Percentiles rank a stretch among this genome's conserved stretches.
phyloP scores from a whole-genome alignment of 2,113 vertebrate genomes.

The Neofelis nebulosa region DNA sequence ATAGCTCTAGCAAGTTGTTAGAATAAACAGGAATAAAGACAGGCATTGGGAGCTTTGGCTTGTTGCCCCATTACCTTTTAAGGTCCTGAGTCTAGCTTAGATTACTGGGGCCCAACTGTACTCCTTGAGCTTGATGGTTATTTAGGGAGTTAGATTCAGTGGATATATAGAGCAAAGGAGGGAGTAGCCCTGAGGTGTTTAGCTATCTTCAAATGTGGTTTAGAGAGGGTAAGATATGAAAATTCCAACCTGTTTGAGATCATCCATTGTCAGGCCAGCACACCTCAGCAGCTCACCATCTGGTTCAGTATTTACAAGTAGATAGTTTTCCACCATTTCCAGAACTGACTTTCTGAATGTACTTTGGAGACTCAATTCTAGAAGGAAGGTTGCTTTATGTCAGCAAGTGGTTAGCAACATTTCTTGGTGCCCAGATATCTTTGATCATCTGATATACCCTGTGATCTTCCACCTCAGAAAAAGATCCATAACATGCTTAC shows the following conservation, averaged over 20 bases:
- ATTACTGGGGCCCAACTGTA: not conserved
- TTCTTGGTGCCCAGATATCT: not conserved
- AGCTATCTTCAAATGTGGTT: not conserved
- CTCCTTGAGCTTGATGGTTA: not conserved
- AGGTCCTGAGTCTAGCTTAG: not conserved
- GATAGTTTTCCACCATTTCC: not conserved
- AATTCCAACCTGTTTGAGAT: not conserved
- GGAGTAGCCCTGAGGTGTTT: not conserved
- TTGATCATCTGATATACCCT: not conserved
- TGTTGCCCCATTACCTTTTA: not conserved
- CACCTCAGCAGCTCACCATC: not conserved
- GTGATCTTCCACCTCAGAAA: not conserved
- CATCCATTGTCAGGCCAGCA: not conserved
- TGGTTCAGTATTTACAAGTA: not conserved
- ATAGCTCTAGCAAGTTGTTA: not conserved
- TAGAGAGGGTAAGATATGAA: not conserved
- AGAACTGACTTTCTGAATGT: not conserved
- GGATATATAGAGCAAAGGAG: not conserved
- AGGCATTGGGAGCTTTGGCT: not conserved
- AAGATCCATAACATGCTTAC: not conserved
- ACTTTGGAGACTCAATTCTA: not conserved
- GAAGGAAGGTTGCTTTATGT: not conserved
- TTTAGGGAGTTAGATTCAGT: not conserved
- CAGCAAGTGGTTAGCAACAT: not conserved
- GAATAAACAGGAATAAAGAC: not conserved